These are phyloP conservation scores for Lagorchestes hirsutus DNA, from an alignment of 2,797 vertebrate genomes.

Conservation along the genomic window DNA sequence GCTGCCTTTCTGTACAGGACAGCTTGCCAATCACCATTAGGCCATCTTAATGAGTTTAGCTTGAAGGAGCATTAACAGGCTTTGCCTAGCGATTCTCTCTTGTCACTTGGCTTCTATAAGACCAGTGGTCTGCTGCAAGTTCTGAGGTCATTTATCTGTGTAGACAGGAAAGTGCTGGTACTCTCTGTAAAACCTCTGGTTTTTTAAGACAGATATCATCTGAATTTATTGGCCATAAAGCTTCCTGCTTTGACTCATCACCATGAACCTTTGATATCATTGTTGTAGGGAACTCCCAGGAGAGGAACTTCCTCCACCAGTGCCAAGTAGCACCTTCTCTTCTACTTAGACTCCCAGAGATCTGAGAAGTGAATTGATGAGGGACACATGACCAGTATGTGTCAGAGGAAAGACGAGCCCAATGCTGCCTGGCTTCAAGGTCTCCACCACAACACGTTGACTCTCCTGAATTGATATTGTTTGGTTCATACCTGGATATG, in stretches of 20 bases:
- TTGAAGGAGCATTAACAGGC: constrained; percentile 56
- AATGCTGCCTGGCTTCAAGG: no score
- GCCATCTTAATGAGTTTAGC: constrained; percentile 73
- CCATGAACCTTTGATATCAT: constrained; percentile 27
- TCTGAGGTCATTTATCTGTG: constrained; percentile 71
- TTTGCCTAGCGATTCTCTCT: constrained; percentile 55
- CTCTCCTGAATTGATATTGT: constrained; percentile 55
- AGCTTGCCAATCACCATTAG: constrained; percentile 76
- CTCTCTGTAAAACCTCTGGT: constrained; percentile 65
- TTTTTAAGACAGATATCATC: constrained; percentile 70
- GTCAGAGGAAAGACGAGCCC: background rate
- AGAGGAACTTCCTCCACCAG: background rate
- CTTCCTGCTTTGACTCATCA: constrained; percentile 66
- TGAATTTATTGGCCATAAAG: constrained; percentile 77
- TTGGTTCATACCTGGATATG: constrained; percentile 61
- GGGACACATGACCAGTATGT: no score
- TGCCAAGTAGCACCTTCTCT: background rate
- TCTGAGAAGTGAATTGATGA: background rate
- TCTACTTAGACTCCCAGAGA: background rate
- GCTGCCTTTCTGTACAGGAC: constrained; percentile 60
- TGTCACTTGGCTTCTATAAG: constrained; percentile 62
- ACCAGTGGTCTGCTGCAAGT: constrained; percentile 58
- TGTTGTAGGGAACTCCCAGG: background rate
- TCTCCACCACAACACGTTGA: background rate
- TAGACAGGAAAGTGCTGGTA: constrained; percentile 70